Evolutionary conservation across 2,797 vertebrate species (phyloP), one percentile per base, ranked within the genome.

Genomic region (Enoplosus armatus): DNA sequence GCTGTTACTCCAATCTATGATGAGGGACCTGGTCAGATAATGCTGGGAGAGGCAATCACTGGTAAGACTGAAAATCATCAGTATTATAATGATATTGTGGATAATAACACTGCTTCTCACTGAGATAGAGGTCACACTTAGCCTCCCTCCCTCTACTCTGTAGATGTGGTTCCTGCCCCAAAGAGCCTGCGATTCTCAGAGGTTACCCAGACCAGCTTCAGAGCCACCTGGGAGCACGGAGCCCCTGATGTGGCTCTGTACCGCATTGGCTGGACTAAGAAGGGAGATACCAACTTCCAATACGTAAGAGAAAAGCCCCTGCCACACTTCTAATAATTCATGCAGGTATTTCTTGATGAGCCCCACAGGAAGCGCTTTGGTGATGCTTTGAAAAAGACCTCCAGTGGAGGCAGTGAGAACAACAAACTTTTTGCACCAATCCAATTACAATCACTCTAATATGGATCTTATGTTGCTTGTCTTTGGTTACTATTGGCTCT

Each of bases 161-260:
- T 41, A 99, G 98, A 96, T 82, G 94, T 95, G 74, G 98, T 99
- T 85, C 98, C 98, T 85, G 95, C 98, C 15, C 98, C 98, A 39
- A 94, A 94, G 86, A 97, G 98, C 91, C 94, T 99, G 59, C 94
- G 91, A 85, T 96, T 98, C 89, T 96, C 97, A 15, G 97, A 97
- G 1, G 85, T 97, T 10, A 96, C 96, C 8, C 94, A 95, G 0
- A 97, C 96, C 67, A 98, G 97, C 90, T 99, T 99, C 89, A 94
- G 95, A 88, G 97, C 95, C 16, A 95, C 94, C 35, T 99, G 98
- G 98, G 97, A 99, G 8, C 97, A 99, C 0, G 97, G 97, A 48
- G 98, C 98, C 58, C 93, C 97, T 24, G 98, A 99, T 62, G 97
- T 99, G 5, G 96, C 97, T 74, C 93, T 99, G 0, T 99, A 99